Percentiles rank a stretch among this genome's conserved stretches.
phyloP scores from a whole-genome alignment of 2,797 vertebrate genomes.

The Pangasius larnaudii region DNA sequence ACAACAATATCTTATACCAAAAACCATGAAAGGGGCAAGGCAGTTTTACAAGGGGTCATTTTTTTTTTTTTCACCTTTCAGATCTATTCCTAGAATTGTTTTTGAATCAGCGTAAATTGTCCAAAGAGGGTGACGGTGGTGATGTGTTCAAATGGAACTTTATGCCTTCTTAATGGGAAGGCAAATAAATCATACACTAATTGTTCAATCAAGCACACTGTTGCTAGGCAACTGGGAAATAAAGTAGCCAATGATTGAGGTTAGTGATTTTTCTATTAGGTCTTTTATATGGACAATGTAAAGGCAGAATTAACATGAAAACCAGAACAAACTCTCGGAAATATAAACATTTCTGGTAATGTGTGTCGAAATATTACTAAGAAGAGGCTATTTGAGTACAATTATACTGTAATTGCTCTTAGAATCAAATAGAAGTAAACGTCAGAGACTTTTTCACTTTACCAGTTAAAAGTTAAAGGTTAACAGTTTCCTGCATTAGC shows the following conservation, averaged over 20 bases:
- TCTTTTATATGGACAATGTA: background rate
- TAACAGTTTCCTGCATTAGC: background rate
- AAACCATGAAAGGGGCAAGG: background rate
- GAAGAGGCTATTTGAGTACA: background rate
- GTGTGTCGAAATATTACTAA: too few relatives aligned
- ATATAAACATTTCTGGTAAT: background rate
- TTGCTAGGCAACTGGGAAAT: slow-evolving; percentile 1
- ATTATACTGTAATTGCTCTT: background rate
- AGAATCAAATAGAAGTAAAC: background rate
- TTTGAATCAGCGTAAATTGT: background rate
- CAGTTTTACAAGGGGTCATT: background rate
- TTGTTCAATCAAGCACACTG: background rate
- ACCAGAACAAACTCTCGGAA: background rate
- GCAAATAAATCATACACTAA: background rate
- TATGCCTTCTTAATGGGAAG: background rate
- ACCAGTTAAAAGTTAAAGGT: too few relatives aligned
- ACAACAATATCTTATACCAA: background rate
- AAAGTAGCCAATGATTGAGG: background rate
- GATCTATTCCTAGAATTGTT: background rate
- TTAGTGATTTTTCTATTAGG: background rate
- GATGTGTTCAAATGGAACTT: background rate
- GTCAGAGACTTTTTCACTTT: background rate
- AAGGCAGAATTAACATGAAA: background rate
- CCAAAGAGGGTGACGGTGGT: background rate
- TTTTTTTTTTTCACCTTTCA: background rate